Percentiles rank a stretch among this genome's conserved stretches.
phyloP scores from a whole-genome alignment of 2,113 vertebrate species.

The Colaptes auratus region DNA sequence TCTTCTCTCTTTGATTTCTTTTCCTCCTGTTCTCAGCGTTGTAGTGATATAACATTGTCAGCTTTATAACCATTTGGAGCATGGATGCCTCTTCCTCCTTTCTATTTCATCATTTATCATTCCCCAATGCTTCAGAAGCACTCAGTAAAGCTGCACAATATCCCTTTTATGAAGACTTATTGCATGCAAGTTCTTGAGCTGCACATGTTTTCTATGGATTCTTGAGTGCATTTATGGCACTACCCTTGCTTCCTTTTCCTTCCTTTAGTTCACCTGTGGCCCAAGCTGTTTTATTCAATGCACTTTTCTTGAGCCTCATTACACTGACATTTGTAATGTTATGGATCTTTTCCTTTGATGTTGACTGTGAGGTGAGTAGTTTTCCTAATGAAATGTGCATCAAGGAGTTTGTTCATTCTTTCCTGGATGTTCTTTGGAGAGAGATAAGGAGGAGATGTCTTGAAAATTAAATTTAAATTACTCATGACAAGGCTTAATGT shows the following conservation, averaged over 20 bases:
- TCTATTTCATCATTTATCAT: neutral
- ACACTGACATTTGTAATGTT: conserved; percentile 7
- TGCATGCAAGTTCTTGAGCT: neutral
- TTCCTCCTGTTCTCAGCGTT: neutral
- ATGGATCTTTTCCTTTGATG: conserved; percentile 36
- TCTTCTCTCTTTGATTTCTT: neutral
- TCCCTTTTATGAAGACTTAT: neutral
- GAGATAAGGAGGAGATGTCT: neutral
- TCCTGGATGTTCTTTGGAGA: neutral
- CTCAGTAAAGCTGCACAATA: neutral
- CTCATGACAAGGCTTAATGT: neutral
- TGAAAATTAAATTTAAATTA: conserved; percentile 45
- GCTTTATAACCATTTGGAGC: neutral
- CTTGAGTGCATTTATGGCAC: neutral
- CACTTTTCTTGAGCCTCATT: neutral
- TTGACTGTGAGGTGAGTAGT: neutral
- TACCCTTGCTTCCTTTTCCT: neutral
- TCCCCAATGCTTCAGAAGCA: neutral
- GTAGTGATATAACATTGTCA: neutral
- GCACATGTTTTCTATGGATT: neutral
- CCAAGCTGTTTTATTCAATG: neutral
- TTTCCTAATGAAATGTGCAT: conserved; percentile 23
- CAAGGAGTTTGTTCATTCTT: conserved; percentile 23
- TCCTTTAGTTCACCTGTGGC: neutral
- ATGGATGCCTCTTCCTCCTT: neutral